These are phyloP conservation scores for Salminus brasiliensis DNA, from an alignment of 2,113 vertebrate species.

Conservation along the genomic window DNA sequence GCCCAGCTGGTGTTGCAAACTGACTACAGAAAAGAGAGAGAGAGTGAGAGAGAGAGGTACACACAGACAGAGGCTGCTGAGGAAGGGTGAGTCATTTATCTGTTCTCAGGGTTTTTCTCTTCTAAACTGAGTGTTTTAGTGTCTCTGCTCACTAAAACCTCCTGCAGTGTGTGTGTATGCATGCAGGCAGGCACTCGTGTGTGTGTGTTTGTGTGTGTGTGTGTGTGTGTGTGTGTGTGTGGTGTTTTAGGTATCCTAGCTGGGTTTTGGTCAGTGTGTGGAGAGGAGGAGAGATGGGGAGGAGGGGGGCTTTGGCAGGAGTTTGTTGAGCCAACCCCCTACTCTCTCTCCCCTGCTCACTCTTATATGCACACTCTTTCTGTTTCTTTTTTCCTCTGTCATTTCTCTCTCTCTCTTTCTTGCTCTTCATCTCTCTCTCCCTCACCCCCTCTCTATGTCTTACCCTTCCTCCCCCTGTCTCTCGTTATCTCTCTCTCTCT, in stretches of 20 bases:
- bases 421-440: background rate
- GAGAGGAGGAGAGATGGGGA: constrained; percentile 17
- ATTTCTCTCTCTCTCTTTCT: background rate
- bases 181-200: too few relatives aligned
- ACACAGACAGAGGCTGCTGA: constrained; percentile 57
- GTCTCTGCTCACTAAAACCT: background rate
- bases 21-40: constrained; percentile 64
- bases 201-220: too few relatives aligned
- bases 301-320: constrained; percentile 20
- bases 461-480: background rate
- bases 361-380: constrained; percentile 1
- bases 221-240: constrained; percentile 12
- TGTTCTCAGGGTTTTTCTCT: constrained; percentile 37
- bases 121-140: constrained; percentile 14
- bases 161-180: constrained; percentile 1
- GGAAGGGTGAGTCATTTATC: constrained; percentile 62
- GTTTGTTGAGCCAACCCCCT: constrained; percentile 26
- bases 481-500: background rate
- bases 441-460: background rate
- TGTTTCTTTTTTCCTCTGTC: background rate
- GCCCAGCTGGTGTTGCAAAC: constrained; percentile 72
- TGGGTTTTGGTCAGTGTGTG: constrained; percentile 34
- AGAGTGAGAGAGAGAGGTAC: constrained; percentile 50
- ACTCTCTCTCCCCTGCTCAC: background rate
- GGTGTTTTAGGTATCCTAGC: constrained; percentile 47